A percentile compares a stretch with the other conserved stretches of the same genome.
Evolutionary conservation across 64 coral and sea anemone species (phyloP).

Genomic region (Astreopora myriophthalma): DNA sequence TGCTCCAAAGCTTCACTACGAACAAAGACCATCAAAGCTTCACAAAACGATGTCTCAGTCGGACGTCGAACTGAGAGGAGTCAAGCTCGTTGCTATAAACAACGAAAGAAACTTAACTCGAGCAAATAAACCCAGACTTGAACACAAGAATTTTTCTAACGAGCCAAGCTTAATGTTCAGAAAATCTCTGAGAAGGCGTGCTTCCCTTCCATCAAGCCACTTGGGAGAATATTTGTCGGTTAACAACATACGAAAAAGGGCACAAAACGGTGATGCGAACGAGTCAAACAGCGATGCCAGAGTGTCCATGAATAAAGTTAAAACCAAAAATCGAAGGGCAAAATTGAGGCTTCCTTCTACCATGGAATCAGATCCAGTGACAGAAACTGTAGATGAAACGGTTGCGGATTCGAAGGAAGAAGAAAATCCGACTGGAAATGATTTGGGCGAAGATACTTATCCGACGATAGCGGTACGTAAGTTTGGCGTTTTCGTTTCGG

Average conservation of each 20-base stretch:
- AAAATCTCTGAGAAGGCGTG: neutral
- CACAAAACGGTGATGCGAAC: neutral
- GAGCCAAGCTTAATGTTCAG: neutral
- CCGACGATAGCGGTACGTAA: neutral
- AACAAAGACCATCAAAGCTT: neutral
- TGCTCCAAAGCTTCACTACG: neutral
- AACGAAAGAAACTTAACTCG: neutral
- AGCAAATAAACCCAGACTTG: neutral
- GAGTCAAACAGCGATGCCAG: neutral
- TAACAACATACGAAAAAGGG: constrained; percentile 21
- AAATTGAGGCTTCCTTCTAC: neutral
- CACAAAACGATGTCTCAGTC: neutral
- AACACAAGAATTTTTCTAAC: neutral
- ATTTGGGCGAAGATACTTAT: neutral
- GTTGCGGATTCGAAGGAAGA: neutral
- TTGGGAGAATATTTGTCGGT: constrained; percentile 9
- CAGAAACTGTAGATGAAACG: neutral
- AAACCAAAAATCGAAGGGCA: neutral
- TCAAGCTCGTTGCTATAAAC: neutral
- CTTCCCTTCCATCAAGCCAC: neutral
- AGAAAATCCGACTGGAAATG: neutral
- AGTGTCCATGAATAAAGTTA: neutral
- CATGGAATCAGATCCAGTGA: neutral
- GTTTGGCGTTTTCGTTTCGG: neutral
- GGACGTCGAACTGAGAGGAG: neutral